These are phyloP conservation scores for Sebastes taczanowskii DNA, from an alignment of 2,797 vertebrate species.

Conservation along the genomic window DNA sequence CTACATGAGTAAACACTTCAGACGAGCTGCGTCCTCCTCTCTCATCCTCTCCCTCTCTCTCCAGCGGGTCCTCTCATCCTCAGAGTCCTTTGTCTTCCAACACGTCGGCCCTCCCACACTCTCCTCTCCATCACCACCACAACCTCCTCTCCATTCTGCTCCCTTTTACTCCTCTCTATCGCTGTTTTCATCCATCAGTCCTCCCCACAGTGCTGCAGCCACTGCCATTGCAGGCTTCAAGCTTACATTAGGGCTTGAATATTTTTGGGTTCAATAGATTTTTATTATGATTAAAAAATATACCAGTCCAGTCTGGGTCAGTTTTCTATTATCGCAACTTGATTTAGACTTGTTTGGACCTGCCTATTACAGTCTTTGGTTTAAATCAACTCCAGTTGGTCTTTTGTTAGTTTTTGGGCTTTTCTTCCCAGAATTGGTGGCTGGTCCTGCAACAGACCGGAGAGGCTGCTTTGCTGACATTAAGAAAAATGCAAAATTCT, in stretches of 20 bases:
- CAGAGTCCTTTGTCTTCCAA: constrained; percentile 59
- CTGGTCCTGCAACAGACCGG: background rate
- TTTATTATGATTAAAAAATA: background rate
- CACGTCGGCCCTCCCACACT: constrained; percentile 55
- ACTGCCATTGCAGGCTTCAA: background rate
- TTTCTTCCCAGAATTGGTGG: background rate
- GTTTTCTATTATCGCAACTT: background rate
- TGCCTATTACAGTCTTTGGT: background rate
- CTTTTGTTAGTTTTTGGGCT: background rate
- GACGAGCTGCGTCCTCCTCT: constrained; percentile 36
- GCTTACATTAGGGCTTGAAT: background rate
- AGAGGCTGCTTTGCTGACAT: background rate
- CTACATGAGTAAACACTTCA: constrained; percentile 56
- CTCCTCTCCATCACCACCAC: constrained; percentile 41
- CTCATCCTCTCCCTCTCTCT: constrained; percentile 17
- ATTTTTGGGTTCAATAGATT: background rate
- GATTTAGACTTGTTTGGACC: background rate
- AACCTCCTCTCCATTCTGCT: constrained; percentile 27
- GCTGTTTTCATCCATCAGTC: constrained; percentile 3
- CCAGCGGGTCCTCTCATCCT: constrained; percentile 46
- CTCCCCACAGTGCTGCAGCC: background rate
- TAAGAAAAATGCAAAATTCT: background rate
- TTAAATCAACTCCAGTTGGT: background rate
- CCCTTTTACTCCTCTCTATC: constrained; percentile 13
- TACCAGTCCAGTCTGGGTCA: background rate